A percentile compares a stretch with the other conserved stretches of the same genome.
phyloP scores from a whole-genome alignment of 2,888 invertebrate genomes.

The Parnassius smintheus region DNA sequence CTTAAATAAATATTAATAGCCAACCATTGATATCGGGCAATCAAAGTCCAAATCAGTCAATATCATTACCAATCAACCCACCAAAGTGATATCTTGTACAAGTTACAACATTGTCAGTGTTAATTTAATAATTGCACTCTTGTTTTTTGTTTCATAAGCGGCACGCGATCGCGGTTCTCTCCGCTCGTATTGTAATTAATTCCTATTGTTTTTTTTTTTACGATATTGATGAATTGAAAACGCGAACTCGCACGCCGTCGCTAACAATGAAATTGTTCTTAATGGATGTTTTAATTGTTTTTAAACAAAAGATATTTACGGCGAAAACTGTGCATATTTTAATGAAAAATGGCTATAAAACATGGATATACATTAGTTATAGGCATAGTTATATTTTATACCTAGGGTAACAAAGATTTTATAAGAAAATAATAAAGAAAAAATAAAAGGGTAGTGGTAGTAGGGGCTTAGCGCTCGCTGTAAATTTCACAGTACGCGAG shows the following conservation, averaged over 20 bases:
- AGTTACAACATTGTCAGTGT: constrained; percentile 59
- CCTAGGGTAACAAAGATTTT: no score
- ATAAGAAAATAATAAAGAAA: no score
- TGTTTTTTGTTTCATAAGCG: constrained; percentile 42
- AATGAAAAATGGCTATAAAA: no score
- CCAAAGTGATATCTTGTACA: constrained; percentile 29
- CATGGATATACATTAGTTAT: no score
- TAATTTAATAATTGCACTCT: constrained; percentile 53
- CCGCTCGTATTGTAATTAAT: constrained; percentile 53
- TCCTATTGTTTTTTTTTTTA: constrained; percentile 61
- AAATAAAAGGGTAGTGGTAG: no score
- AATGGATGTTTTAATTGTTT: constrained; percentile 4
- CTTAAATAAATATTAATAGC: no score
- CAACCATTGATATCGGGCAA: background rate
- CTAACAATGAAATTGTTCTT: constrained; percentile 24
- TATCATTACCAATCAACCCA: constrained; percentile 45
- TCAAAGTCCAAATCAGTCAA: constrained; percentile 37
- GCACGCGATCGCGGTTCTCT: constrained; percentile 59
- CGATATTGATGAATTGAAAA: constrained; percentile 54
- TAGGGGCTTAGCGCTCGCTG: no score
- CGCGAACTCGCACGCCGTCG: constrained; percentile 7
- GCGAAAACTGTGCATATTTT: no score
- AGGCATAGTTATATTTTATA: no score
- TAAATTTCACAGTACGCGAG: no score
- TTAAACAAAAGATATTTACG: background rate